These are phyloP conservation scores for Caenorhabditis sp. DNA, from an alignment of 2,888 invertebrate species.

Conservation along the genomic window DNA sequence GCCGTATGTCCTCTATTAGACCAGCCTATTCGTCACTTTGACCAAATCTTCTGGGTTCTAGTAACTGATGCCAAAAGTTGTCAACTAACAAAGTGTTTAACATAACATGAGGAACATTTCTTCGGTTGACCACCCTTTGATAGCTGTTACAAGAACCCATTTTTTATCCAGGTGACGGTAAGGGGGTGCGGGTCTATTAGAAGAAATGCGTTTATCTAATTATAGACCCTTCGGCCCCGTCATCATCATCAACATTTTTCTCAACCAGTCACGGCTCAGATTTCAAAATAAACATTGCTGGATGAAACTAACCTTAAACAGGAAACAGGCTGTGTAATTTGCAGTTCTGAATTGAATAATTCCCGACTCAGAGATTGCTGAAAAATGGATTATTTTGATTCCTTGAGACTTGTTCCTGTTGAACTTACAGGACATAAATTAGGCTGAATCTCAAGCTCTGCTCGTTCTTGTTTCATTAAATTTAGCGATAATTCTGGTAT, in stretches of 20 bases:
- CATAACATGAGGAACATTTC: too few species aligned
- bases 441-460: constrained; percentile 63
- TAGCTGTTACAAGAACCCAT: too few species aligned
- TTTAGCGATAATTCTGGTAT: constrained; percentile 84
- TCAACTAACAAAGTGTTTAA: too few species aligned
- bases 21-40: too few species aligned
- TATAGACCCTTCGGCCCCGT: constrained; percentile 15
- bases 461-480: constrained; percentile 74
- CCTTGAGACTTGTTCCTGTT: too few species aligned
- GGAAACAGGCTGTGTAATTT: constrained; percentile 85
- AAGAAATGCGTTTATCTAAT: constrained; percentile 39
- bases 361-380: constrained; percentile 83
- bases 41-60: too few species aligned
- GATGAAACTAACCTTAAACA: constrained; percentile 84
- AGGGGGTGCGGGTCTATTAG: too few species aligned
- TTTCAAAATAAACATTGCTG: constrained; percentile 53
- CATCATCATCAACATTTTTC: constrained; percentile 21
- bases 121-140: too few species aligned
- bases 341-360: constrained; percentile 86
- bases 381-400: constrained; percentile 2
- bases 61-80: too few species aligned
- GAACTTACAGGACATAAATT: constrained; percentile 60
- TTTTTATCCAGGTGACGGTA: too few species aligned
- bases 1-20: too few species aligned
- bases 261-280: constrained; percentile 30